Conservation (phyloP, 2,888 invertebrate genomes). For the Eupithecia dodoneata region DNA sequence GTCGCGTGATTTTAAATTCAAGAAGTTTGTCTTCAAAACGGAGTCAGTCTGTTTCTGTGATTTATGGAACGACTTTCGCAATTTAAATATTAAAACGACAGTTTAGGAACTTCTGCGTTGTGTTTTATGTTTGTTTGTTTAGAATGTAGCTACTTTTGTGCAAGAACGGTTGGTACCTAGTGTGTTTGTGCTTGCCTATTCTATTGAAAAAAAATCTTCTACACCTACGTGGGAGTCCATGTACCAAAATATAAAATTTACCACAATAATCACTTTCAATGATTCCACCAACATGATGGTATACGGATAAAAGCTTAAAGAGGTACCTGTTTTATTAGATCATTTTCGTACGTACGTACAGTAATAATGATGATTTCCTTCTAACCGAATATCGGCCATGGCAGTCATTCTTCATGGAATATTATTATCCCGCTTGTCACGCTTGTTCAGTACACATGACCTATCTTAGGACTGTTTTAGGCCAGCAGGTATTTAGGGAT, state of each 20-base stretch:
- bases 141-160: conserved; percentile 10
- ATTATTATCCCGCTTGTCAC: too few species aligned
- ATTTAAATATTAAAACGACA: conserved; percentile 37
- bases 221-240: neutral
- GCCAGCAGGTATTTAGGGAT: too few species aligned
- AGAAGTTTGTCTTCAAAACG: conserved; percentile 38
- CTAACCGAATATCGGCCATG: neutral
- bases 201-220: neutral
- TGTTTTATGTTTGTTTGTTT: conserved; percentile 33
- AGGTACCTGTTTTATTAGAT: neutral
- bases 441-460: too few species aligned
- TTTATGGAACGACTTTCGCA: conserved; percentile 31
- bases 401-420: too few species aligned
- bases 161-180: neutral
- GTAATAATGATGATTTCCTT: neutral
- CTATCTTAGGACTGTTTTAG: too few species aligned
- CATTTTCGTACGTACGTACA: too few species aligned
- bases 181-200: neutral
- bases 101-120: conserved; percentile 27
- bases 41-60: conserved; percentile 33
- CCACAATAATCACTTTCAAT: neutral
- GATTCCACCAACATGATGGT: neutral
- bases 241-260: neutral
- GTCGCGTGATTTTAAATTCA: conserved; percentile 41
- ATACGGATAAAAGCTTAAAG: neutral